A percentile compares a stretch with the other conserved stretches of the same genome.
These are phyloP conservation scores for Phortica variegata DNA, from an alignment of 1,140 invertebrate species.

Conservation along the genomic window DNA sequence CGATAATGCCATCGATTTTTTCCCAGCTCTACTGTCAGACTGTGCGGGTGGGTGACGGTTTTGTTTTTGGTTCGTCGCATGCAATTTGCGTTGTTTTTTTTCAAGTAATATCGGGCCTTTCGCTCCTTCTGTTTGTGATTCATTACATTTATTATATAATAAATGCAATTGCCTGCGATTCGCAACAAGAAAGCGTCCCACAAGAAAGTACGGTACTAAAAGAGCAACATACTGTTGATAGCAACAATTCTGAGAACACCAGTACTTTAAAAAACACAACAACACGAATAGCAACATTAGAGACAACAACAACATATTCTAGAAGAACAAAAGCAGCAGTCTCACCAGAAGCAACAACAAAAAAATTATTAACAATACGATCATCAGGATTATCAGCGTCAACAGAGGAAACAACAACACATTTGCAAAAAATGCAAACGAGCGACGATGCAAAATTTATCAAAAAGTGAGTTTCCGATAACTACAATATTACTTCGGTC, in stretches of 20 bases:
- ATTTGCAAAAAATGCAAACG: constrained; percentile 57
- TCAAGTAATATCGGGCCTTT: constrained; percentile 45
- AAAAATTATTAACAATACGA: constrained; percentile 3
- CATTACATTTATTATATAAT: constrained; percentile 57
- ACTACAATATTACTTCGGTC: too few relatives aligned
- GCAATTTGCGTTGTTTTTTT: constrained; percentile 51
- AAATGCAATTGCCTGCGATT: constrained; percentile 42
- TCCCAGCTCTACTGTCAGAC: too few relatives aligned
- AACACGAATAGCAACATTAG: constrained; percentile 12
- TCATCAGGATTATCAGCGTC: constrained; percentile 13
- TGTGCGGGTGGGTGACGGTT: too few relatives aligned
- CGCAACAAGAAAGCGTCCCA: constrained; percentile 11
- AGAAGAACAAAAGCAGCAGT: constrained; percentile 6
- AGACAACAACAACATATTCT: constrained; percentile 7
- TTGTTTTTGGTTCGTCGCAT: too few relatives aligned
- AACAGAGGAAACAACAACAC: constrained; percentile 5
- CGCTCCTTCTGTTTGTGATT: constrained; percentile 49
- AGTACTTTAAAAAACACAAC: constrained; percentile 2
- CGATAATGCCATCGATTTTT: too few relatives aligned
- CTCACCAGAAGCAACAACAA: constrained; percentile 10
- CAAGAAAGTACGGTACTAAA: background rate
- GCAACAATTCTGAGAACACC: background rate
- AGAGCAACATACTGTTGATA: background rate
- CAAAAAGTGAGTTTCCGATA: constrained; percentile 59
- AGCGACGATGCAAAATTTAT: constrained; percentile 65